These are phyloP conservation scores for Prochilodus magdalenae DNA, from an alignment of 2,113 vertebrate genomes.

Conservation along the genomic window DNA sequence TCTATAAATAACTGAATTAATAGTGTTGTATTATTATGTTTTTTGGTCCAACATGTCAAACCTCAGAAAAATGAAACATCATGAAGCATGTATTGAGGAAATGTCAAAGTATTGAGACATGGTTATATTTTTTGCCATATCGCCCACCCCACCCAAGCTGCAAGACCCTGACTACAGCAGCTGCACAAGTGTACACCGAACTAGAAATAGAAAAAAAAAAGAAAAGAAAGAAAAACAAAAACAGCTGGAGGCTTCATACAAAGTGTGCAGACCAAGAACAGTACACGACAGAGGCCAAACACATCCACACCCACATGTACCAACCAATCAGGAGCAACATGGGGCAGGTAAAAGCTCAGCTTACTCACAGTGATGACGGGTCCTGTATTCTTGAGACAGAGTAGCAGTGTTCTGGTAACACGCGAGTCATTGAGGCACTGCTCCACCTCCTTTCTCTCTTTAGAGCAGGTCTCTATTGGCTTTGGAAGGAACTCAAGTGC, in stretches of 20 bases:
- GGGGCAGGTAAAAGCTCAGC: slow-evolving; percentile 38
- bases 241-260: not conserved
- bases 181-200: not conserved
- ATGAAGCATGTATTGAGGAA: too few relatives aligned
- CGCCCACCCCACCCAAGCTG: not conserved
- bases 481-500: slow-evolving; percentile 16
- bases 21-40: too few relatives aligned
- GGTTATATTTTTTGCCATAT: too few relatives aligned
- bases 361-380: slow-evolving; percentile 52
- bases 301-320: not conserved
- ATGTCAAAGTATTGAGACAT: too few relatives aligned
- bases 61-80: too few relatives aligned
- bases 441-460: slow-evolving; percentile 3
- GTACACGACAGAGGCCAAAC: not conserved
- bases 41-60: too few relatives aligned
- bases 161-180: slow-evolving; percentile 7
- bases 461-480: not conserved
- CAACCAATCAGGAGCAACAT: not conserved
- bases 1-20: too few relatives aligned
- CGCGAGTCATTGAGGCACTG: not conserved
- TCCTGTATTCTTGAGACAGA: slow-evolving; percentile 28
- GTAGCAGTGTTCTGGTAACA: slow-evolving; percentile 19
- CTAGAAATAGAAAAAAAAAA: not conserved
- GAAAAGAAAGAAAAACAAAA: too few relatives aligned
- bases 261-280: slow-evolving; percentile 20